Evolutionary conservation across 1,140 invertebrate genomes (phyloP), one percentile per base, ranked within the genome.

Genomic region (Lasioglossum albipes): DNA sequence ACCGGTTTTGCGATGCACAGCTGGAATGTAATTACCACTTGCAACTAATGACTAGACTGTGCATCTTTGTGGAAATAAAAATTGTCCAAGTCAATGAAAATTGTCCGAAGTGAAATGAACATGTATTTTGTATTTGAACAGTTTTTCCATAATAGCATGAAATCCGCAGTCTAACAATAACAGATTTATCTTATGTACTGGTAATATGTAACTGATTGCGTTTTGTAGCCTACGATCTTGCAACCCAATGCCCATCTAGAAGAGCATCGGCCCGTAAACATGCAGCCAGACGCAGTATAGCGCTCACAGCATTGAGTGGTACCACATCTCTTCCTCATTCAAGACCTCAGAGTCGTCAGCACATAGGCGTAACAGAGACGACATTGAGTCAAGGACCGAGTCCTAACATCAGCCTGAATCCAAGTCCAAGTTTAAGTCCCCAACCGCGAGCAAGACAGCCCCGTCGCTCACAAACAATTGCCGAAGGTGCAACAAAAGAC

Each of bases 251-350:
- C 90, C 96, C 96, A 73, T 95, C 95, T 59, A 93, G 95, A 73
- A 94, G 95, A 59, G 95, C 95, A 31, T 95, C 95, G 7, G 94
- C 95, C 89, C 94, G 96, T n/a, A 95, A 96, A 54, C 96, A 97
- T 90, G 96, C 96, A 1, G 95, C 96, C 18, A 94, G 94, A 12
- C 94, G 86, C 57, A 81, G 84, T 88, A 79, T 94, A 93, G 89
- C 91, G 88, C 86, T 92, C 84, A 86, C 85, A 93, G 93, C 89
- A 91, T 93, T 90, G 88, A 87, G 90, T 12, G 94, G 94, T 0
- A 94, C 94, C 42, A 94, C 96, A 64, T 97, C 96, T 6, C 93
- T 97, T 79, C 96, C 96, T 42, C 96, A 96, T 86, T 96, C 96
- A 4, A 89, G 95, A 61, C 95, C 95, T 9, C 91, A 92, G 6